phyloP scores from a whole-genome alignment of 1,140 invertebrate genomes.

The Philaenus spumarius region DNA sequence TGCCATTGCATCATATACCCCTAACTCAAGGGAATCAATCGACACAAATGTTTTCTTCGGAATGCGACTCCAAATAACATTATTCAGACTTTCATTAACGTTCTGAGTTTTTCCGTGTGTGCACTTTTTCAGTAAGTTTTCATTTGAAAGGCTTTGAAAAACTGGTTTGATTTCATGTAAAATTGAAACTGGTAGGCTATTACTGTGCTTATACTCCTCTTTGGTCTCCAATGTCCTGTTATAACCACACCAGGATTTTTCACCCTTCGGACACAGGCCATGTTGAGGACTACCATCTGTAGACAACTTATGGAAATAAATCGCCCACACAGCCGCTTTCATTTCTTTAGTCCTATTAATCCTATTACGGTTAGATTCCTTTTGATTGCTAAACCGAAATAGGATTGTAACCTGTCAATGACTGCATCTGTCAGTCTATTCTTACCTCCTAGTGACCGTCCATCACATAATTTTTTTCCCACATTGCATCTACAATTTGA shows the following conservation, averaged over 20 bases:
- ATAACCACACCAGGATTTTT: conserved; percentile 30
- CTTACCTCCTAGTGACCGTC: conserved; percentile 1
- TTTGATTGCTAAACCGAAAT: conserved; percentile 22
- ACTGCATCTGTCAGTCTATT: conserved; percentile 16
- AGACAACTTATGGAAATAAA: conserved; percentile 26
- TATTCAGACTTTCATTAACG: conserved; percentile 14
- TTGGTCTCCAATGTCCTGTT: conserved; percentile 9
- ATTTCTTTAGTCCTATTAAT: conserved; percentile 17
- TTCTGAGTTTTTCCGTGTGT: conserved; percentile 21
- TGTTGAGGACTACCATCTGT: conserved; percentile 33
- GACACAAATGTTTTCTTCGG: conserved; percentile 18
- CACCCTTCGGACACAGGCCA: conserved; percentile 25
- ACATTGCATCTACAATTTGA: conserved; percentile 3
- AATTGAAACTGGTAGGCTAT: conserved; percentile 12
- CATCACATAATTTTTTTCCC: not conserved
- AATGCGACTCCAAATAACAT: conserved; percentile 18
- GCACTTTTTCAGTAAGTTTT: conserved; percentile 22
- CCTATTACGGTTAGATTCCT: too few species aligned
- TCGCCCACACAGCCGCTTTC: conserved; percentile 16
- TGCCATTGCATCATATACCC: conserved; percentile 18
- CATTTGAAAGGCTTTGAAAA: conserved; percentile 17
- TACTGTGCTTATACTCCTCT: conserved; percentile 11
- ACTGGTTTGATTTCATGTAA: conserved; percentile 21
- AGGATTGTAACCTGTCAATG: conserved; percentile 20
- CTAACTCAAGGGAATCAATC: conserved; percentile 6